Percentiles rank a stretch among this genome's conserved stretches.
These are phyloP conservation scores for Stictonetta naevosa DNA, from an alignment of 2,113 vertebrate species.

Conservation along the genomic window DNA sequence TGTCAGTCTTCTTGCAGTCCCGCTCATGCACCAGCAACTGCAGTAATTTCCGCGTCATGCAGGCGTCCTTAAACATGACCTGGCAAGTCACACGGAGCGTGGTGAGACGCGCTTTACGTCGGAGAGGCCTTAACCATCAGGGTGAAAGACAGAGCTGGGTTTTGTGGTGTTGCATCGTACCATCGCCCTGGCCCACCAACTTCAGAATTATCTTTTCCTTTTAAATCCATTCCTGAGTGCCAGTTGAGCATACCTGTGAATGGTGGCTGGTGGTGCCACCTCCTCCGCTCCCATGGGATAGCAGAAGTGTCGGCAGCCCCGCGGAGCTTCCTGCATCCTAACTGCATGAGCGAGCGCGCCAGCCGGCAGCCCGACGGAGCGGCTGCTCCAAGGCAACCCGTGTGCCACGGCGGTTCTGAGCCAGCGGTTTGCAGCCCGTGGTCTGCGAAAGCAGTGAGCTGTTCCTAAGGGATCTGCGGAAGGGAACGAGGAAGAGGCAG, in stretches of 20 bases:
- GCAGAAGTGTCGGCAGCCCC: background rate
- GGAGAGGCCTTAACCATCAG: background rate
- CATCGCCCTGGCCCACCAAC: background rate
- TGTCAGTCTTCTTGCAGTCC: background rate
- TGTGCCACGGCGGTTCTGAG: background rate
- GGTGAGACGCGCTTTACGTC: background rate
- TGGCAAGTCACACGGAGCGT: background rate
- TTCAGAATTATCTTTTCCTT: background rate
- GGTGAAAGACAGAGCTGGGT: background rate
- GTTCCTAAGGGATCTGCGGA: background rate
- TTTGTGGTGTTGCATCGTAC: fast-evolving
- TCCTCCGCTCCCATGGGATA: background rate
- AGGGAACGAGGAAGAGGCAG: background rate
- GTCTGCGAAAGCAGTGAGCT: background rate
- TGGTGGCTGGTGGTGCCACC: background rate
- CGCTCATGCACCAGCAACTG: background rate
- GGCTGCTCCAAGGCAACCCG: background rate
- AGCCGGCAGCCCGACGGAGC: background rate
- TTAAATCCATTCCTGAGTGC: background rate
- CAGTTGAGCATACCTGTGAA: background rate
- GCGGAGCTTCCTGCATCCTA: background rate
- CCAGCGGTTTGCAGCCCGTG: background rate
- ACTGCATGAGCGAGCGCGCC: background rate
- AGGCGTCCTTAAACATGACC: background rate
- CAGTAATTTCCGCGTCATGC: background rate